phyloP scores from a whole-genome alignment of 2,113 vertebrate genomes.

The Acrocephalus kingi region DNA sequence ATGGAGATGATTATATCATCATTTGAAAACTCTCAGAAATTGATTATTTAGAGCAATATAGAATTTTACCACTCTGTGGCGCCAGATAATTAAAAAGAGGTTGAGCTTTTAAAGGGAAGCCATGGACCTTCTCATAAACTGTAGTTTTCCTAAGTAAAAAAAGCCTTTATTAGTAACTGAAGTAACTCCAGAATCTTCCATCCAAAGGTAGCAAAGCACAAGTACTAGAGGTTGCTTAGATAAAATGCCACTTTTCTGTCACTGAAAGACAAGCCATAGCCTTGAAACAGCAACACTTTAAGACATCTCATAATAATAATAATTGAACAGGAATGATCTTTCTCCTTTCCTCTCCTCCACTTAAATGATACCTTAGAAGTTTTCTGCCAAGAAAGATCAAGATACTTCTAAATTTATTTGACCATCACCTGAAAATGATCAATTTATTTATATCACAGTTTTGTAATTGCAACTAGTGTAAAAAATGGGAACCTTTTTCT shows the following conservation, averaged over 20 bases:
- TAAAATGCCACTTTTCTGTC: neutral
- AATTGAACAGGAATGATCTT: neutral
- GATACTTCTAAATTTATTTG: neutral
- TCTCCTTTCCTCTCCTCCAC: neutral
- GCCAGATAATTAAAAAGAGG: conserved; percentile 55
- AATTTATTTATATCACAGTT: neutral
- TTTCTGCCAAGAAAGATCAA: neutral
- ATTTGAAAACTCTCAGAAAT: neutral
- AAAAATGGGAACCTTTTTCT: neutral
- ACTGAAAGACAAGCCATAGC: neutral
- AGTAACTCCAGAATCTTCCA: neutral
- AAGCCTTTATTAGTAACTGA: neutral
- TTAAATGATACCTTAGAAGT: neutral
- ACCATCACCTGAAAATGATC: neutral
- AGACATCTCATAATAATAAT: neutral
- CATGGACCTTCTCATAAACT: neutral
- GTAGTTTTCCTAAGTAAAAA: neutral
- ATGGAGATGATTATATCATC: neutral
- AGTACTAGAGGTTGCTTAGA: neutral
- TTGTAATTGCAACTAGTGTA: neutral
- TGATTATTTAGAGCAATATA: conserved; percentile 1
- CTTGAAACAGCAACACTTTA: neutral
- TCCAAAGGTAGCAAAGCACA: neutral
- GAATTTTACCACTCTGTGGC: conserved; percentile 59
- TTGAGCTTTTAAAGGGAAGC: neutral